phyloP scores from a whole-genome alignment of 2,888 invertebrate genomes.

The Xiphydria camelus region DNA sequence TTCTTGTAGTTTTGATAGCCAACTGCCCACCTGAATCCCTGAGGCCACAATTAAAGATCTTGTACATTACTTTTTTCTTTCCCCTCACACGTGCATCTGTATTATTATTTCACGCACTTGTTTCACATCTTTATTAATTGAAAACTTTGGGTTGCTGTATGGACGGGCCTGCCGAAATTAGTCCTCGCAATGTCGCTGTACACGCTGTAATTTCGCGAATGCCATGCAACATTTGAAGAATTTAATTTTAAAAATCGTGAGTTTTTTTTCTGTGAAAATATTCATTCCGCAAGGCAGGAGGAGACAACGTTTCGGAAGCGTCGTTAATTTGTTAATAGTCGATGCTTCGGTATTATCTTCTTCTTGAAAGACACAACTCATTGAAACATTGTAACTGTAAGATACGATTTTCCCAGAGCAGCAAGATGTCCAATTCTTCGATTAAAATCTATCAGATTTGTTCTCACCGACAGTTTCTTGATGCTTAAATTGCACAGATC shows the following conservation, averaged over 20 bases:
- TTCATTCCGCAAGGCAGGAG: no score
- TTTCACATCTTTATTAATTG: slow-evolving; percentile 32
- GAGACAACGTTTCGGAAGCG: no score
- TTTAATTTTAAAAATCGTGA: slow-evolving; percentile 3
- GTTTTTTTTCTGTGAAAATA: no score
- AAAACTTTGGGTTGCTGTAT: slow-evolving; percentile 39
- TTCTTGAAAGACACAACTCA: no score
- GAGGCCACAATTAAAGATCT: slow-evolving; percentile 35
- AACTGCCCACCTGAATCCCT: slow-evolving; percentile 40
- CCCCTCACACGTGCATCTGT: slow-evolving; percentile 38
- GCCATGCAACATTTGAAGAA: no score
- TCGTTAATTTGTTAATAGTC: background rate
- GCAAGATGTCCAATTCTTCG: no score
- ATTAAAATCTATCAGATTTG: background rate
- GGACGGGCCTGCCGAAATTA: no score
- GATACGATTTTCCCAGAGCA: no score
- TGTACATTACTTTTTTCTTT: slow-evolving; percentile 31
- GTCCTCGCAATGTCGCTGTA: no score
- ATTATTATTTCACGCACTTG: slow-evolving; percentile 35
- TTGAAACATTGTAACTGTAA: no score
- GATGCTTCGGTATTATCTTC: background rate
- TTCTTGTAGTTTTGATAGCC: slow-evolving; percentile 44
- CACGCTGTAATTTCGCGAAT: no score
- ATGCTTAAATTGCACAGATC: background rate
- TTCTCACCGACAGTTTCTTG: no score